A percentile compares a stretch with the other conserved stretches of the same genome.
Evolutionary conservation across 2,888 invertebrate genomes (phyloP).

Genomic region (Chymomyza procnemis): DNA sequence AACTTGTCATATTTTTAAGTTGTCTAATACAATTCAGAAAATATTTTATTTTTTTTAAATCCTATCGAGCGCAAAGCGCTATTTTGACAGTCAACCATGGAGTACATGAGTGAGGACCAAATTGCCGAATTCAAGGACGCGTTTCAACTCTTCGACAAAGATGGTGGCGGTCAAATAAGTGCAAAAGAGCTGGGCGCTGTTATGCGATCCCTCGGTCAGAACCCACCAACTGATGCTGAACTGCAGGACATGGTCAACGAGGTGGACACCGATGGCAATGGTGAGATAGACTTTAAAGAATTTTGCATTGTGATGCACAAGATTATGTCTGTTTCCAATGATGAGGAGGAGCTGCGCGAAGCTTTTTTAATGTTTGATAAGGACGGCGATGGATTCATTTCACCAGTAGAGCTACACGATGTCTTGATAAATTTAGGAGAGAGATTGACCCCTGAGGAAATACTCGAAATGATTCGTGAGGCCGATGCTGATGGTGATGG

Average conservation of each 20-base stretch:
- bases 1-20: too few species aligned
- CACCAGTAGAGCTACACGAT: constrained; percentile 43
- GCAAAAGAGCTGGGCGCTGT: constrained; percentile 99
- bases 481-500: constrained; percentile 52
- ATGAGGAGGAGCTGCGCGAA: constrained; percentile 9
- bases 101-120: constrained; percentile 98
- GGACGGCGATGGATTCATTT: constrained; percentile 39
- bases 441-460: constrained; percentile 45
- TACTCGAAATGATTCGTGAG: constrained; percentile 49
- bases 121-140: constrained; percentile 99
- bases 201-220: constrained; percentile 97
- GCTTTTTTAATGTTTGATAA: constrained; percentile 33
- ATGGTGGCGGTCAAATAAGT: constrained; percentile 98
- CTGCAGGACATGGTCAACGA: constrained; percentile 99
- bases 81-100: constrained; percentile 66
- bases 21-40: too few species aligned
- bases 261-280: constrained; percentile 85
- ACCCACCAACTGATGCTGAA: constrained; percentile 96
- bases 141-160: constrained; percentile 98
- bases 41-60: too few species aligned
- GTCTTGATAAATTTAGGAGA: constrained; percentile 48
- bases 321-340: background rate
- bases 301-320: constrained; percentile 12
- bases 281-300: constrained; percentile 26
- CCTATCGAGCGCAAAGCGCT: too few species aligned